These are phyloP conservation scores for Tetragonisca angustula DNA, from an alignment of 2,888 invertebrate species.

Conservation along the genomic window DNA sequence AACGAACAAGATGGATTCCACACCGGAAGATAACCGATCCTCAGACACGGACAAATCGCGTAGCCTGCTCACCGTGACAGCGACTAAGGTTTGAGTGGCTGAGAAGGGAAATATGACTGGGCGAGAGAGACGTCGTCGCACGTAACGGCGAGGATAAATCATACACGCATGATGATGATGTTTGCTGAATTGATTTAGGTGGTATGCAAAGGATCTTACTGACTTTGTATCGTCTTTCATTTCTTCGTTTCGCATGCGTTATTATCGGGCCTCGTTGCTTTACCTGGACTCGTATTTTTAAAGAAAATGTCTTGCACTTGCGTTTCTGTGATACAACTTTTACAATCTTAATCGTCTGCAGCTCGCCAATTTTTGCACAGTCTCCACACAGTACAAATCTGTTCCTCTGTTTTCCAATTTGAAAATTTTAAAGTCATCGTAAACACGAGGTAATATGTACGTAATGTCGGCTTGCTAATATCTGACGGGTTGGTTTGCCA, in stretches of 20 bases:
- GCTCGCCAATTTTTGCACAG: too few relatives aligned
- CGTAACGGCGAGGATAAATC: not conserved
- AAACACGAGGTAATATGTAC: not conserved
- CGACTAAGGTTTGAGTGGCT: not conserved
- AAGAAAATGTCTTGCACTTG: too few relatives aligned
- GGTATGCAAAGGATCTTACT: not conserved
- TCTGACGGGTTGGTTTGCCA: not conserved
- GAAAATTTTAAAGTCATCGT: too few relatives aligned
- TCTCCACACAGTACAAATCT: too few relatives aligned
- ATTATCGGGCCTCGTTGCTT: too few relatives aligned
- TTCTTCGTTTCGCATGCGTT: too few relatives aligned
- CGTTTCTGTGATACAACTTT: too few relatives aligned
- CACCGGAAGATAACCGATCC: conserved; percentile 8
- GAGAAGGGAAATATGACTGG: conserved; percentile 5
- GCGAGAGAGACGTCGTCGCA: not conserved
- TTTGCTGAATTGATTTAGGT: not conserved
- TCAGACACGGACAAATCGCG: conserved; percentile 14
- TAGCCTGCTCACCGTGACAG: not conserved
- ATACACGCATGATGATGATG: not conserved
- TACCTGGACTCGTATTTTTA: too few relatives aligned
- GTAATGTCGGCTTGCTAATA: conserved; percentile 6
- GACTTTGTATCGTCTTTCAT: too few relatives aligned
- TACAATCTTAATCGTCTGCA: too few relatives aligned
- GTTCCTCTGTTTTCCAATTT: too few relatives aligned
- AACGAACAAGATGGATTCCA: not conserved